These are phyloP conservation scores for Penaeus japonicus DNA, from an alignment of 1,140 invertebrate species.

Conservation along the genomic window DNA sequence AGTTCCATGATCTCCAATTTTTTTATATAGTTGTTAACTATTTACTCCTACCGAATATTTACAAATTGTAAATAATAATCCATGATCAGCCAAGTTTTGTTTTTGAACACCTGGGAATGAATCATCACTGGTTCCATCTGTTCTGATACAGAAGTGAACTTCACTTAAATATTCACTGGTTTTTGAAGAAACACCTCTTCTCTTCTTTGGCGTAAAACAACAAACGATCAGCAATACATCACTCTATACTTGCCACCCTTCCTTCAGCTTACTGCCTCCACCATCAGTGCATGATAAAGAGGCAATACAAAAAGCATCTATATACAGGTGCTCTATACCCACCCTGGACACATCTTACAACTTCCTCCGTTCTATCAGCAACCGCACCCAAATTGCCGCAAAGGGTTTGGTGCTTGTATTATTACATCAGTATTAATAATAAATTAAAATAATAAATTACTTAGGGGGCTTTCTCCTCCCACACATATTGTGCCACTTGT, in stretches of 20 bases:
- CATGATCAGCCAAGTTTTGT: conserved; percentile 35
- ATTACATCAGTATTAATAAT: conserved; percentile 37
- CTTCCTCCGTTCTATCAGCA: conserved; percentile 13
- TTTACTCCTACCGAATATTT: conserved; percentile 30
- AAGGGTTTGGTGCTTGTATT: conserved; percentile 34
- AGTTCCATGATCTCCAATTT: conserved; percentile 29
- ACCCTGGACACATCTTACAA: conserved; percentile 38
- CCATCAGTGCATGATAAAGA: conserved; percentile 44
- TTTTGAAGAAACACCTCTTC: conserved; percentile 48
- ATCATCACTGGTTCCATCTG: conserved; percentile 32
- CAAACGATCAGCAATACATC: conserved; percentile 24
- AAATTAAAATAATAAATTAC: conserved; percentile 57
- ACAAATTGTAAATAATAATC: conserved; percentile 35
- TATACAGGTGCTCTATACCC: conserved; percentile 47
- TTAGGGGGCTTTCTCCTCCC: conserved; percentile 27
- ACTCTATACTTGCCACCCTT: conserved; percentile 2
- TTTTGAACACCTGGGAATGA: conserved; percentile 50
- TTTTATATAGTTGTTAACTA: conserved; percentile 37
- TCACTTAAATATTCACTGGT: conserved; percentile 23
- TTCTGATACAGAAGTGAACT: conserved; percentile 41
- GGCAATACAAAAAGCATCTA: conserved; percentile 52
- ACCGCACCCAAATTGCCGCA: conserved; percentile 31
- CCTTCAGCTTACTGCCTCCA: conserved; percentile 27
- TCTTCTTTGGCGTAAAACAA: conserved; percentile 52
- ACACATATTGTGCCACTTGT: conserved; percentile 39